Base-by-base conservation (phyloP, 2,113 vertebrate species). In the Gulo gulo region DNA sequence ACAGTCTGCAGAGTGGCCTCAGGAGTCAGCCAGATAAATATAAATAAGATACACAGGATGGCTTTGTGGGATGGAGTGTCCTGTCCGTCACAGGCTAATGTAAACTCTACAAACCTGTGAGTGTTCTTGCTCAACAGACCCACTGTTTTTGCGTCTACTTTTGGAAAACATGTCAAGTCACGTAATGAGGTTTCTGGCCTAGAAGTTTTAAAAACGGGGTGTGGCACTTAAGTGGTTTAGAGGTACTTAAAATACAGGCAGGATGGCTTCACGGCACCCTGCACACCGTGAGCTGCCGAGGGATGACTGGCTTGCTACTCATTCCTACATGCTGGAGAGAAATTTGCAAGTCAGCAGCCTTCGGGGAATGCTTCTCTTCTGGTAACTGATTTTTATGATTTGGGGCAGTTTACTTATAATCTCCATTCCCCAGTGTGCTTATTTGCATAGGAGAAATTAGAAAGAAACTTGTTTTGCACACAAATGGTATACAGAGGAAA, bases 141-240 rank as follows among this genome's bases (percentile, higher is more conserved):
- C 63, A 31, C 63, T 94, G 36, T 88, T 92, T 86, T 94, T 65
- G 67, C 10, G 15, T 5, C 24, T 78, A 39, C 63, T 80, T 96
- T 90, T 69, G 65, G 65, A 95, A 92, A 95, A 87, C 82, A 82
- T 45, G 50, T 67, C 87, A 96, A 90, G 69, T 96, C 93, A 88
- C 3, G 2, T 73, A 83, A 92, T 87, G 74, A 95, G 94, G 57
- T 84, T 92, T 94, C 63, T 97, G 92, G 65, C 88, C 65, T 88
- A 42, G 50, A 92, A 79, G 42, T 89, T 97, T 97, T 88, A 96
- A 95, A 97, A 94, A 95, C 71, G 84, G 55, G 92, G 74, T 57
- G 71, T 0, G 8, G 88, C 52, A 95, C 88, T 88, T 86, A 71
- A 26, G 88, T 88, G 95, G 90, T 95, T 97, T 81, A 9, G 21